Conservation (phyloP, 2,113 vertebrate species). For the Urocolius indicus region DNA sequence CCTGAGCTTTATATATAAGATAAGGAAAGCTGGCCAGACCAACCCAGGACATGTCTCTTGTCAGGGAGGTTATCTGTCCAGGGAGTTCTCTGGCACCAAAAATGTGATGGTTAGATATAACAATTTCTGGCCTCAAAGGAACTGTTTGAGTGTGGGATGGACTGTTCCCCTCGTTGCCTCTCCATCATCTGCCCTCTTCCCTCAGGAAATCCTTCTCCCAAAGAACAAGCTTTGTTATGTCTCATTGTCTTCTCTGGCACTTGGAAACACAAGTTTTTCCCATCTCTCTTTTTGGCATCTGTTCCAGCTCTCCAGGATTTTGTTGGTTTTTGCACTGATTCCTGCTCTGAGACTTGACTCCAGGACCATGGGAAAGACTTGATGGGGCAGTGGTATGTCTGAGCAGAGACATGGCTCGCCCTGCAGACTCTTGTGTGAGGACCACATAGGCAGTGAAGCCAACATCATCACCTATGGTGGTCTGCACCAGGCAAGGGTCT, state of each 20-base stretch:
- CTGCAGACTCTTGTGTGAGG: not conserved
- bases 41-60: not conserved
- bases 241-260: constrained; percentile 55
- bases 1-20: not conserved
- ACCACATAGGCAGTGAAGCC: not conserved
- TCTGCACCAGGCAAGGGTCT: not conserved
- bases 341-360: constrained; percentile 6
- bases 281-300: constrained; percentile 18
- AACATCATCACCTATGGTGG: not conserved
- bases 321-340: constrained; percentile 45
- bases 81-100: not conserved
- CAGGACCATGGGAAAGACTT: constrained; percentile 50
- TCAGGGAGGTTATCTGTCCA: not conserved
- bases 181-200: not conserved
- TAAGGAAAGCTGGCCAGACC: not conserved
- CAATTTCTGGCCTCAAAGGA: not conserved
- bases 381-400: not conserved
- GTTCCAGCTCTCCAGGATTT: not conserved
- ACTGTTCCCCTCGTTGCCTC: not conserved
- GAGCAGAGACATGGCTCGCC: not conserved
- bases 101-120: not conserved
- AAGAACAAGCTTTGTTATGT: constrained; percentile 38
- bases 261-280: constrained; percentile 1
- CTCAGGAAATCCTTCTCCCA: constrained; percentile 12
- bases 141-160: not conserved